Conservation (phyloP, 1,140 invertebrate species). For the Drosophila varians region DNA sequence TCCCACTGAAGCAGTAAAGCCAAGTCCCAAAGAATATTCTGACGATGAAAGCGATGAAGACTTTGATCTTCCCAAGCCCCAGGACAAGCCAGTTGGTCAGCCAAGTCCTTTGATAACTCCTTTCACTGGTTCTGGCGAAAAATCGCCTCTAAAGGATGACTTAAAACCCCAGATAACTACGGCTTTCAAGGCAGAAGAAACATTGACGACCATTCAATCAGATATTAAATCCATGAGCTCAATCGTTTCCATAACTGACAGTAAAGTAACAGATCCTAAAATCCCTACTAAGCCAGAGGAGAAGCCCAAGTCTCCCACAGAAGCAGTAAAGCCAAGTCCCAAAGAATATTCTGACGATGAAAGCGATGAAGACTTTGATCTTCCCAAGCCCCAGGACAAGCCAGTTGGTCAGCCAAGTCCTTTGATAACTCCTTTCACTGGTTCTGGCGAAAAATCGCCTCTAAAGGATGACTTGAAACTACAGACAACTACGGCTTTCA, state of each 20-base stretch:
- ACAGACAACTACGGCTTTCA: neutral
- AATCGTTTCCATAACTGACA: too few species aligned
- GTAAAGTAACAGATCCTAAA: too few species aligned
- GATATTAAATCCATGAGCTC: too few species aligned
- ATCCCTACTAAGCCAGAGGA: conserved; percentile 11
- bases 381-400: neutral
- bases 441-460: conserved; percentile 2
- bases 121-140: neutral
- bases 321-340: neutral
- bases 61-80: neutral
- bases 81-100: neutral
- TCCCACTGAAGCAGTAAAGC: neutral
- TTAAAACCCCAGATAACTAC: conserved; percentile 1
- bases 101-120: neutral
- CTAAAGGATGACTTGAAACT: neutral
- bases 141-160: neutral
- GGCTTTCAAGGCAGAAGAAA: too few species aligned
- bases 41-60: neutral
- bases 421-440: neutral
- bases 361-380: neutral
- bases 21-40: neutral
- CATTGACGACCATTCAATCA: too few species aligned
- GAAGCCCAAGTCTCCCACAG: conserved; percentile 9
- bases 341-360: conserved; percentile 13
- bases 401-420: neutral